Base-by-base conservation (phyloP, 1,140 invertebrate species). In the Zophobas morio region DNA sequence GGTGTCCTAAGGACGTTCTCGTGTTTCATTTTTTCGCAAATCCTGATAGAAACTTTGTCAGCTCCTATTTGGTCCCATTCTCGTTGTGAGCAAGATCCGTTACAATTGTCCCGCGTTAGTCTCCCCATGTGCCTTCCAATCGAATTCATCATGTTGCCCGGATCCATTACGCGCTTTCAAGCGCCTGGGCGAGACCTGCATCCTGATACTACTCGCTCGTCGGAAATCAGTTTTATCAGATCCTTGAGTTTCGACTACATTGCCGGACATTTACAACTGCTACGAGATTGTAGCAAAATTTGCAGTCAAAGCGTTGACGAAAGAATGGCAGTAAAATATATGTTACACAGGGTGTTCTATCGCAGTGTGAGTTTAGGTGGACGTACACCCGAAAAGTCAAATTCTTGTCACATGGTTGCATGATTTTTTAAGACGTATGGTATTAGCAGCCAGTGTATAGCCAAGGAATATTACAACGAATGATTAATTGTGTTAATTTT, bases 141-240 rank as follows among this genome's bases (percentile, higher is more conserved):
- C 73, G 77, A 80, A 78, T 80, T 80, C 74, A 78, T 80, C 79
- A 76, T 80, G 70, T 66, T 51, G 70, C 77, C 57, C 33, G 71
- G 74, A 80, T 80, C 74, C 71, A 80, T 80, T 80, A 78, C 73
- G 37, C 70, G 73, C 73, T 80, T 53, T 75, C 73, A 74, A 78
- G 66, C 77, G 76, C 46, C 70, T 66, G 20, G 74, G 46, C 79
- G 74, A 76, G 79, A 78, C 76, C 46, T 80, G 79, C 79, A 80
- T 78, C 46, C 74, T 57, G 77, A 80, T 80, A 78, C 70, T 20
- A 20, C 20, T 20, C 20, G 20, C 20, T 46, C 39, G 54, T 42
- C 56, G 74, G 66, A 76, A 76, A 73, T 80, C 77, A 73, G 70
- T 74, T 80, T 78, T 78, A 76, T 76, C 70, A 70, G 53, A 71